Percentiles rank a stretch among this genome's conserved stretches.
Conservation (phyloP, 1,140 invertebrate species). For the Chlorops oryzae region DNA sequence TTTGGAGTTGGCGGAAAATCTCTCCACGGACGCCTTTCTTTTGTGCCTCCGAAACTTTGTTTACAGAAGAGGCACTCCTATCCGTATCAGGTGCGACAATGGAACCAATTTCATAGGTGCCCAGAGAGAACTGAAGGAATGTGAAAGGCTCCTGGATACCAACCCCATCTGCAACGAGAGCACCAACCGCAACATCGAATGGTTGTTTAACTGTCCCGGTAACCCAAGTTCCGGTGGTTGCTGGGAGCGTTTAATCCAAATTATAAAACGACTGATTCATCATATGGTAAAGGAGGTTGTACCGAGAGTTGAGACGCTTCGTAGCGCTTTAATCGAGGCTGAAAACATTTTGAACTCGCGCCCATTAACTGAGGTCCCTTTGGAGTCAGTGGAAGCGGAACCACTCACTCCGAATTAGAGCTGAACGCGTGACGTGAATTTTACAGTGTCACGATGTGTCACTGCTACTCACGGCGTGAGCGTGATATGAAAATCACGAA, state of each 20-base stretch:
- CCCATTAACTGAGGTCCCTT: conserved; percentile 32
- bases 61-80: conserved; percentile 22
- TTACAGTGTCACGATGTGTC: too few relatives aligned
- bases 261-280: not conserved
- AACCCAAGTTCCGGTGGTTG: conserved; percentile 27
- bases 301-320: not conserved
- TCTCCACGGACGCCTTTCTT: conserved; percentile 15
- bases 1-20: conserved; percentile 15
- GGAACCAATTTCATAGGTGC: conserved; percentile 42
- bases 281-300: not conserved
- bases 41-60: conserved; percentile 19
- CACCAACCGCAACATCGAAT: conserved; percentile 12
- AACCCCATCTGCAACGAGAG: not conserved
- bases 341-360: conserved; percentile 32
- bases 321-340: conserved; percentile 26
- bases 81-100: conserved; percentile 35
- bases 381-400: conserved; percentile 20
- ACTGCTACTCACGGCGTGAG: too few relatives aligned
- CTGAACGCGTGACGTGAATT: too few relatives aligned
- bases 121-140: conserved; percentile 21
- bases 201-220: conserved; percentile 30
- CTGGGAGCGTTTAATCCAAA: conserved; percentile 23
- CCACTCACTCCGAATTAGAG: conserved; percentile 37
- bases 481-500: too few relatives aligned
- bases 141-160: not conserved